Percentiles rank a stretch among this genome's conserved stretches.
phyloP scores from a whole-genome alignment of 2,888 invertebrate genomes.

The Julus scanicus region DNA sequence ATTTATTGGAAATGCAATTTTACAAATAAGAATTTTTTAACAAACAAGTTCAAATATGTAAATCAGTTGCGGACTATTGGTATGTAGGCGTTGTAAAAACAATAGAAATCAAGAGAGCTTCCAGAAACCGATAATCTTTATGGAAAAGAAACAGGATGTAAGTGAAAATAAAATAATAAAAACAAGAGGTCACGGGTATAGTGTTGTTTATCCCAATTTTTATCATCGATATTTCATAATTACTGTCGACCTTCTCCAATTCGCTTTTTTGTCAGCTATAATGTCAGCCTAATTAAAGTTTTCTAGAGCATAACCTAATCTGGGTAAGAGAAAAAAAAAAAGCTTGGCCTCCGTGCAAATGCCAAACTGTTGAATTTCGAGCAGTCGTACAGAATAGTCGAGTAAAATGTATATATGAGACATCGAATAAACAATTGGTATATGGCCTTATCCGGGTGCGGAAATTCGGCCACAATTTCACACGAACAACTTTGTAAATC shows the following conservation, averaged over 20 bases:
- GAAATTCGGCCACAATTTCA: conserved; percentile 38
- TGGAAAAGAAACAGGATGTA: too few species aligned
- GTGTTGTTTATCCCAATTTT: background rate
- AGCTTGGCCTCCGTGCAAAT: background rate
- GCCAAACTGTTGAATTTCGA: background rate
- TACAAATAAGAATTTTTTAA: too few species aligned
- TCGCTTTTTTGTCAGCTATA: background rate
- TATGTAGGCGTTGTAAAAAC: too few species aligned
- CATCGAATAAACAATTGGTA: background rate
- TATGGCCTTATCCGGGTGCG: background rate
- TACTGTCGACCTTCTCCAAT: background rate
- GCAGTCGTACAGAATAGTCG: background rate
- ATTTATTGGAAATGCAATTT: too few species aligned
- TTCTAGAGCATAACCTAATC: conserved; percentile 43
- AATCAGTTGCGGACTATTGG: too few species aligned
- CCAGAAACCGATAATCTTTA: too few species aligned
- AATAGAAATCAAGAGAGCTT: too few species aligned
- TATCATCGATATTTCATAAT: background rate
- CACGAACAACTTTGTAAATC: conserved; percentile 23
- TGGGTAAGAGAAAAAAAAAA: background rate
- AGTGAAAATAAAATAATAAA: too few species aligned
- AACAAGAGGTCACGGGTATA: background rate
- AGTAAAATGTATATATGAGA: conserved; percentile 1
- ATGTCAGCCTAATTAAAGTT: conserved; percentile 8
- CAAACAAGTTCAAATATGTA: too few species aligned